Percentiles rank a stretch among this genome's conserved stretches.
phyloP scores from a whole-genome alignment of 2,888 invertebrate genomes.

The Napeogenes inachia region DNA sequence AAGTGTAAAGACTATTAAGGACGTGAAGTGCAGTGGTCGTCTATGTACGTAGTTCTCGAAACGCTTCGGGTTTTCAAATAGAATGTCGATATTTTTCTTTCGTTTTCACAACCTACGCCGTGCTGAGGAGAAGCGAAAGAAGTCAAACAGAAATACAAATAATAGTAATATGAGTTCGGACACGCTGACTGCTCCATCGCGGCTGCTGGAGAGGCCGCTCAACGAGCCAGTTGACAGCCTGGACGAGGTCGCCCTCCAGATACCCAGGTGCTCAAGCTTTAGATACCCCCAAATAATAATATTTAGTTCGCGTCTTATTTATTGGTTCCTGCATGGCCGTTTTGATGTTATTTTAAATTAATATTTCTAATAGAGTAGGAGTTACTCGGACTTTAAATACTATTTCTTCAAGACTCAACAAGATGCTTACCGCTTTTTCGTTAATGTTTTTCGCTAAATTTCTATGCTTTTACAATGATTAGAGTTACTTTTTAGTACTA shows the following conservation, averaged over 20 bases:
- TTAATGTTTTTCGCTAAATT: too few relatives aligned
- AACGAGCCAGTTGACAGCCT: slow-evolving; percentile 91
- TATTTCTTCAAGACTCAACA: too few relatives aligned
- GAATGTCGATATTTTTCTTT: slow-evolving; percentile 97
- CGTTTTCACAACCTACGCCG: slow-evolving; percentile 94
- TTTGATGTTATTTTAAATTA: too few relatives aligned
- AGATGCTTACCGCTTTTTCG: too few relatives aligned
- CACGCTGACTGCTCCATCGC: slow-evolving; percentile 85
- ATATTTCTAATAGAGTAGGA: too few relatives aligned
- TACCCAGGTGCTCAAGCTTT: slow-evolving; percentile 85
- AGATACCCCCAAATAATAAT: slow-evolving; percentile 31
- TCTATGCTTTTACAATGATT: too few relatives aligned
- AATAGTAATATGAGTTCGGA: slow-evolving; percentile 65
- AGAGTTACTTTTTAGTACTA: too few relatives aligned
- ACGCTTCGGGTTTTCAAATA: slow-evolving; percentile 42
- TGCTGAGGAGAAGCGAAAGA: slow-evolving; percentile 81
- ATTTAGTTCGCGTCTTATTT: too few relatives aligned
- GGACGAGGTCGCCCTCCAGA: slow-evolving; percentile 94
- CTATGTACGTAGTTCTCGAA: background rate
- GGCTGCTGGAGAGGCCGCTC: slow-evolving; percentile 89
- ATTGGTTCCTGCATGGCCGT: too few relatives aligned
- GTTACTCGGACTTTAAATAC: too few relatives aligned
- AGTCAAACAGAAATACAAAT: slow-evolving; percentile 43
- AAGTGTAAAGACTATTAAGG: background rate
- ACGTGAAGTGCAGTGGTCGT: background rate